A percentile compares a stretch with the other conserved stretches of the same genome.
phyloP scores from a whole-genome alignment of 2,888 invertebrate species.

The Dusona sp. region DNA sequence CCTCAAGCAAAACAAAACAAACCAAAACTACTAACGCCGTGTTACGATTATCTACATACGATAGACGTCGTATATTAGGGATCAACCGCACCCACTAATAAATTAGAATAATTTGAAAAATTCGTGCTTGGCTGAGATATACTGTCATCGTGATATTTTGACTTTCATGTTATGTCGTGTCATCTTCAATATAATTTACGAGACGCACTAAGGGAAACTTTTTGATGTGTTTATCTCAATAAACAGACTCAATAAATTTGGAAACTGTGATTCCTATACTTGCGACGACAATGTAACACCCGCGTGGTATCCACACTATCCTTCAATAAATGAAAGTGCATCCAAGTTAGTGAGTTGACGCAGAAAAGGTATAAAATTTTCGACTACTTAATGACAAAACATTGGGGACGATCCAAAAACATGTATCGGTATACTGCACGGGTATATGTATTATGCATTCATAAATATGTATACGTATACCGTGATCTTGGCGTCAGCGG shows the following conservation, averaged over 20 bases:
- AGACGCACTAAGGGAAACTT: background rate
- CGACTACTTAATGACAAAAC: background rate
- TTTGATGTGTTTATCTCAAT: background rate
- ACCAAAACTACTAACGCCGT: too few species aligned
- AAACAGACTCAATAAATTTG: background rate
- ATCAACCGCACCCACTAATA: too few species aligned
- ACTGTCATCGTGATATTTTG: too few species aligned
- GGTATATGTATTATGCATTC: background rate
- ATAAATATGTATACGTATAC: background rate
- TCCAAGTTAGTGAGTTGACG: background rate
- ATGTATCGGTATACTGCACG: slow-evolving; percentile 1
- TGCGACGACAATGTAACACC: background rate
- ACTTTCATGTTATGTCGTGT: too few species aligned
- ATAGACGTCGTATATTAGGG: too few species aligned
- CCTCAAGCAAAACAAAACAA: too few species aligned
- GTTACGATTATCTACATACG: too few species aligned
- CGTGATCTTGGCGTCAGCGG: slow-evolving; percentile 2
- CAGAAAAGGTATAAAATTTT: background rate
- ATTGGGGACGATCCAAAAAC: slow-evolving; percentile 17
- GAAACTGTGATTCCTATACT: background rate
- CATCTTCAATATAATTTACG: too few species aligned
- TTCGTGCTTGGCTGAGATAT: too few species aligned
- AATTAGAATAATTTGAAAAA: too few species aligned
- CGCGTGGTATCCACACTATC: background rate
- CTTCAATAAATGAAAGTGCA: background rate